phyloP scores from a whole-genome alignment of 2,113 vertebrate genomes.

The Lophura nycthemera region DNA sequence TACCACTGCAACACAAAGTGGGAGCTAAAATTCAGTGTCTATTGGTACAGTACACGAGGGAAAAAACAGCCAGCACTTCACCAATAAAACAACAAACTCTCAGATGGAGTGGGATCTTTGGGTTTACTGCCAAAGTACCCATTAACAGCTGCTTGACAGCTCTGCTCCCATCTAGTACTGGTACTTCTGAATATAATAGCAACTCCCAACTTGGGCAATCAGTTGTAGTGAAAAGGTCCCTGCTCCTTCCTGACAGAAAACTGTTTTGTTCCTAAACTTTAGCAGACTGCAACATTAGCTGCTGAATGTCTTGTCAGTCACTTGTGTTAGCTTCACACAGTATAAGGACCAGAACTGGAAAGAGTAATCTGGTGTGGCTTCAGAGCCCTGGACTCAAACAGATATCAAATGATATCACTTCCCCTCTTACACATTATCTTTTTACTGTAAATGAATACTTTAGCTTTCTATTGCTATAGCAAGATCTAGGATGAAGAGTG shows the following conservation, averaged over 20 bases:
- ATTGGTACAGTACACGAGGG: background rate
- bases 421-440: background rate
- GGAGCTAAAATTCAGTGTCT: background rate
- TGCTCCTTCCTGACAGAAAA: background rate
- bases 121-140: background rate
- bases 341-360: background rate
- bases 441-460: background rate
- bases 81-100: background rate
- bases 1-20: background rate
- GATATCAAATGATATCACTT: background rate
- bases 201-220: accelerated
- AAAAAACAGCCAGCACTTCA: background rate
- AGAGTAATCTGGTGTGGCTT: background rate
- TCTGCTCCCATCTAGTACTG: background rate
- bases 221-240: background rate
- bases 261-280: background rate
- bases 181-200: background rate
- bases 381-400: background rate
- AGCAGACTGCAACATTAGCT: background rate
- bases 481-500: background rate
- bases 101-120: background rate
- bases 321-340: background rate
- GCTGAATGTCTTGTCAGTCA: background rate
- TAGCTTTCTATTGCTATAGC: background rate
- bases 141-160: background rate